phyloP scores from a whole-genome alignment of 2,888 invertebrate genomes.

The Epiblema foenella region DNA sequence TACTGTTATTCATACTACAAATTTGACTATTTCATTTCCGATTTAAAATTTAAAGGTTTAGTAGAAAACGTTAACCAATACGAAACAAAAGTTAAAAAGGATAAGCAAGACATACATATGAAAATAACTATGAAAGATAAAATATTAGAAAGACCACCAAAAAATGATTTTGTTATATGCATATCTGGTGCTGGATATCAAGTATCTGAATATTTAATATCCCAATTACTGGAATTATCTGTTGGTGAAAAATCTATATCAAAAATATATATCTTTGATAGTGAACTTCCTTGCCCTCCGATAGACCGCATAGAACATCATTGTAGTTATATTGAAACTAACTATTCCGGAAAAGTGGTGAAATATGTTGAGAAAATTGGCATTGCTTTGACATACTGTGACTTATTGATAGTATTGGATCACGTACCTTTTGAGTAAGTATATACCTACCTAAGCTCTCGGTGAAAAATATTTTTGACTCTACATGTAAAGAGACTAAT shows the following conservation, averaged over 20 bases:
- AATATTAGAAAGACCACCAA: constrained; percentile 24
- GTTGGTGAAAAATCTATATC: constrained; percentile 57
- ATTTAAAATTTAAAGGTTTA: constrained; percentile 63
- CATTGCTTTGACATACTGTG: constrained; percentile 74
- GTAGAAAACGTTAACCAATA: constrained; percentile 63
- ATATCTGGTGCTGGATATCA: constrained; percentile 70
- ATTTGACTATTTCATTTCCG: constrained; percentile 66
- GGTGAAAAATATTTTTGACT: neutral
- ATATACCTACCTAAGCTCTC: neutral
- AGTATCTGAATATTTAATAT: constrained; percentile 67
- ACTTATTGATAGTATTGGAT: constrained; percentile 82
- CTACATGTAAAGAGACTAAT: neutral
- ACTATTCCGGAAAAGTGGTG: constrained; percentile 64
- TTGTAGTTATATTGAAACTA: constrained; percentile 63
- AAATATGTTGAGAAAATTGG: constrained; percentile 74
- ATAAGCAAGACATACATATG: constrained; percentile 45
- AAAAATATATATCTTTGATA: constrained; percentile 71
- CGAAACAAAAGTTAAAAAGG: constrained; percentile 57
- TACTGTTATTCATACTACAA: constrained; percentile 86
- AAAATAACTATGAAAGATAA: constrained; percentile 39
- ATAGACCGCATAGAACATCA: constrained; percentile 68
- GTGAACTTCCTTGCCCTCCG: constrained; percentile 57
- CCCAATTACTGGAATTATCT: constrained; percentile 64
- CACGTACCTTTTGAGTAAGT: constrained; percentile 72
- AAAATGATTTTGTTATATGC: constrained; percentile 60